Evolutionary conservation across 2,888 invertebrate species (phyloP), one percentile per base, ranked within the genome.

Genomic region (Ctenicera cuprea): DNA sequence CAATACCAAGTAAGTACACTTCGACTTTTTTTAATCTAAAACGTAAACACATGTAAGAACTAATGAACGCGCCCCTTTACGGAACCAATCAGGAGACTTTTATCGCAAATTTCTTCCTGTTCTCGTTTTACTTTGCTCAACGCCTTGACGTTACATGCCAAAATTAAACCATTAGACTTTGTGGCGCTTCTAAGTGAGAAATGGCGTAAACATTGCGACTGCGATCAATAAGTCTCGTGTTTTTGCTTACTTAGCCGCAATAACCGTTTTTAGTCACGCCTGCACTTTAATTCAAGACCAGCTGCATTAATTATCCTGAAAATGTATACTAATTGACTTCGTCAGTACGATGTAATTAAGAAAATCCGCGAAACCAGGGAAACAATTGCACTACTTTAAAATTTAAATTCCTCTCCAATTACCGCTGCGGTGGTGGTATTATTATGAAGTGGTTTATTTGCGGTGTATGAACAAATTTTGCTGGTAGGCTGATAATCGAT

Each of bases 81-180:
- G n/a, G 33, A 41, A 48, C 54, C 37, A 66, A 38, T 41, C 14
- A 22, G 22, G 43, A n/a, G 43, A 22, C 18, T 37, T 38, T 50
- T 30, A 48, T 33, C 43, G 9, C 9, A 33, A 43, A 52, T 16
- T 20, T 14, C 38, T 57, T 67, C 16, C 43, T 16, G 18, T 41
- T 59, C 22, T 22, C 41, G 22, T 43, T 45, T 52, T 65, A 37
- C 50, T 52, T 52, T 26, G 37, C 38, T 45, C 20, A 26, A 20
- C 8, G 22, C 22, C 54, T 26, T 54, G 26, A 30, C 26, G 54
- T 63, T 48, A n/a, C 52, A 52, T 16, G 20, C 30, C 9, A 41
- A 45, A 45, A 67, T 59, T 67, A 67, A 57, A 45, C 67, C 45
- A 67, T 67, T 67, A 67, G 67, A 67, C 67, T 67, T 54, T 9